Conservation (phyloP, 2,888 invertebrate genomes). For the Hesperia comma region DNA sequence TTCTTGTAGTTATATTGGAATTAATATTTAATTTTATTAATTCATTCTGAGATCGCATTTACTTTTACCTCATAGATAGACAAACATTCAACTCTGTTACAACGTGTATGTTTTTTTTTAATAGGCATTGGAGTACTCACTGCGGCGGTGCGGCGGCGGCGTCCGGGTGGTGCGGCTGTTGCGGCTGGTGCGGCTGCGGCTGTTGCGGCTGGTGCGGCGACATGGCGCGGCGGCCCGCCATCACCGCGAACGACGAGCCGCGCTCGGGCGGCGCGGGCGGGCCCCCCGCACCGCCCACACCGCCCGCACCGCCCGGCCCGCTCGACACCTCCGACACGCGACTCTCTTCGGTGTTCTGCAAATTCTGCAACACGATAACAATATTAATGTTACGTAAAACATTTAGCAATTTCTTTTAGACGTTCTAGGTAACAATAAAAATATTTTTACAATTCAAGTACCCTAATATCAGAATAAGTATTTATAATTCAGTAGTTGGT, state of each 20-base stretch:
- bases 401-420: too few species aligned
- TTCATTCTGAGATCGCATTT: too few species aligned
- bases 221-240: constrained; percentile 84
- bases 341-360: constrained; percentile 52
- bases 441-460: too few species aligned
- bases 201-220: constrained; percentile 50
- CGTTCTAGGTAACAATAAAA: too few species aligned
- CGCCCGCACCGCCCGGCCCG: constrained; percentile 46
- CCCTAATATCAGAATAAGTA: too few species aligned
- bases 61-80: too few species aligned
- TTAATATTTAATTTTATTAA: too few species aligned
- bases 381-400: too few species aligned
- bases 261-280: constrained; percentile 93
- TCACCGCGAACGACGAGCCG: constrained; percentile 93
- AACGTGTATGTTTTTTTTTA: too few species aligned
- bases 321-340: constrained; percentile 52
- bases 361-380: neutral
- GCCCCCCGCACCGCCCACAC: constrained; percentile 31
- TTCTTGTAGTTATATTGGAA: too few species aligned
- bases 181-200: constrained; percentile 83
- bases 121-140: constrained; percentile 24
- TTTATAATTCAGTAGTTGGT: too few species aligned
- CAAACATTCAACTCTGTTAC: too few species aligned
- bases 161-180: constrained; percentile 68
- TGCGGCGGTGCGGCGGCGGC: constrained; percentile 47